Evolutionary conservation across 2,797 vertebrate species (phyloP).

Genomic region (Mus minutoides): DNA sequence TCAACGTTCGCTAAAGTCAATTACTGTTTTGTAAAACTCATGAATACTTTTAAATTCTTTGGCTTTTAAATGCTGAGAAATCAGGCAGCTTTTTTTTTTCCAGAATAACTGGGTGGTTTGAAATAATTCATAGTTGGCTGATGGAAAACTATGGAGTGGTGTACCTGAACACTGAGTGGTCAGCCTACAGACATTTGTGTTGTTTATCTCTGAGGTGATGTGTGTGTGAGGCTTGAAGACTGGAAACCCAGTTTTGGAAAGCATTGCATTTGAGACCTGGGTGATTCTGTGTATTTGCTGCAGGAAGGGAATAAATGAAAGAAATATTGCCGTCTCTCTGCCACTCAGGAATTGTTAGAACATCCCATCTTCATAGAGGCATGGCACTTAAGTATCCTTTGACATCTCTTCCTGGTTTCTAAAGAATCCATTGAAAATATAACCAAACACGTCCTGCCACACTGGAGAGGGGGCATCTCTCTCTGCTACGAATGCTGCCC

Average conservation of each 20-base stretch:
- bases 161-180: background rate
- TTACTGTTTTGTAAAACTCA: constrained; percentile 27
- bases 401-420: constrained; percentile 50
- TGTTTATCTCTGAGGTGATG: background rate
- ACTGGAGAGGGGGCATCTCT: background rate
- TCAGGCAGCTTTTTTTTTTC: background rate
- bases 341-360: constrained; percentile 1
- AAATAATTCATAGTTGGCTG: background rate
- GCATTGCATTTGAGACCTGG: background rate
- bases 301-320: background rate
- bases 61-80: constrained; percentile 35
- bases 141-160: background rate
- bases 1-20: constrained; percentile 25
- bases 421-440: constrained; percentile 32
- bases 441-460: background rate
- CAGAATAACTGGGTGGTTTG: constrained; percentile 38
- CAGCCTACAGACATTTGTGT: background rate
- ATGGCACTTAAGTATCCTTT: background rate
- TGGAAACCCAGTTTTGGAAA: constrained; percentile 39
- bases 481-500: background rate
- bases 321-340: constrained; percentile 1
- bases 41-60: constrained; percentile 26
- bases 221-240: background rate
- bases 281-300: background rate
- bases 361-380: background rate